Evolutionary conservation across 2,113 vertebrate species (phyloP).

Genomic region (Malurus elegans): DNA sequence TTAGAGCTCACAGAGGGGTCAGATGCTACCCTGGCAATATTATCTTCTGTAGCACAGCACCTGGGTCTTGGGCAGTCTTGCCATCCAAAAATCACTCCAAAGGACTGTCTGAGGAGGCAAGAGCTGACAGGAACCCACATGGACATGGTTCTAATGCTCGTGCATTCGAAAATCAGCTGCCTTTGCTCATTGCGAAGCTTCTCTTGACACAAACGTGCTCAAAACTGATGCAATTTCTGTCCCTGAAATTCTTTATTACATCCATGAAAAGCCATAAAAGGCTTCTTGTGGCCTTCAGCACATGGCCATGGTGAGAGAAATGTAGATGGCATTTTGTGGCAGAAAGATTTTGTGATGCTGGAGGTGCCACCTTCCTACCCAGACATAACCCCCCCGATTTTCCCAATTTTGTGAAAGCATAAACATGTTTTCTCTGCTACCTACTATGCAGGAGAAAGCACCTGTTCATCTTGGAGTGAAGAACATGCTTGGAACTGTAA

Average conservation of each 20-base stretch:
- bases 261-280: not conserved
- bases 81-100: conserved; percentile 29
- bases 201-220: not conserved
- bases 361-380: not conserved
- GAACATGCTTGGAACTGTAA: not conserved
- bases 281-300: not conserved
- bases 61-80: conserved; percentile 40
- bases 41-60: conserved; percentile 49
- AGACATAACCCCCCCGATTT: not conserved
- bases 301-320: not conserved
- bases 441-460: not conserved
- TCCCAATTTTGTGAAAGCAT: not conserved
- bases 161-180: not conserved
- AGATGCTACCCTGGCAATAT: conserved; percentile 53
- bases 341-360: not conserved
- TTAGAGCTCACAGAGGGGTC: conserved; percentile 64
- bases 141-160: not conserved
- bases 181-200: not conserved
- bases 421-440: not conserved
- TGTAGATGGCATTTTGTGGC: fast-evolving
- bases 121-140: not conserved
- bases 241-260: not conserved
- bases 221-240: not conserved
- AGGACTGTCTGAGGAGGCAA: not conserved
- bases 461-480: not conserved